Evolutionary conservation across 2,797 vertebrate genomes (phyloP), one percentile per base, ranked within the genome.

Genomic region (Takifugu rubripes): DNA sequence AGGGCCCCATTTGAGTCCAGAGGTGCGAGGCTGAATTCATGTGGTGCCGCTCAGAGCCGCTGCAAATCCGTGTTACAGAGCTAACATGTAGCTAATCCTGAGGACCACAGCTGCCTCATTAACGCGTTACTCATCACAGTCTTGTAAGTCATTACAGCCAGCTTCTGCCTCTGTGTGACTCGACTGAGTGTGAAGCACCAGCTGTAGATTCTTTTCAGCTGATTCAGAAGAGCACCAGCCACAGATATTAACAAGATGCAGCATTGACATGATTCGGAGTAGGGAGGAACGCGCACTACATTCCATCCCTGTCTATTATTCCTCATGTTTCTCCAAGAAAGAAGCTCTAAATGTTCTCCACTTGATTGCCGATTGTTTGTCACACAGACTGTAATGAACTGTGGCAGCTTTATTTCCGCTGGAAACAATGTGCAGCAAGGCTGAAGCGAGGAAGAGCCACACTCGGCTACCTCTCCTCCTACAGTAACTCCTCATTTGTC

Each of bases 351-450:
- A 78, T 84, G 77, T 71, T 82, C 59, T 75, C 54, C 29, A 40
- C 74, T 70, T 76, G 75, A 78, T 72, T 68, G 65, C 68, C 47
- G 36, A 12, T 40, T 40, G 60, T 75, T 61, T 77, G 63, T 82
- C 74, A 61, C 25, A 14, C 31, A 50, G 75, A 68, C 71, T 67
- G 74, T 74, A 72, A 72, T 54, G 15, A 68, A 71, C 14, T 53
- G 51, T 61, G 26, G 63, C 68, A 63, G 61, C 58, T 46, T 61
- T 65, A 56, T 47, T 51, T 49, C 50, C 40, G 59, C 29, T n/a
- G 52, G 33, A 46, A 61, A 76, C 53, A 64, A 68, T 69, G 44
- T 61, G 62, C 65, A 67, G 47, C 9, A 6, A 70, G 47, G 70
- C 58, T 60, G 33, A 72, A 6, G 27, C 7, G 21, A 72, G 16